Conservation (phyloP, 2,113 vertebrate genomes). For the Tamias sibiricus region DNA sequence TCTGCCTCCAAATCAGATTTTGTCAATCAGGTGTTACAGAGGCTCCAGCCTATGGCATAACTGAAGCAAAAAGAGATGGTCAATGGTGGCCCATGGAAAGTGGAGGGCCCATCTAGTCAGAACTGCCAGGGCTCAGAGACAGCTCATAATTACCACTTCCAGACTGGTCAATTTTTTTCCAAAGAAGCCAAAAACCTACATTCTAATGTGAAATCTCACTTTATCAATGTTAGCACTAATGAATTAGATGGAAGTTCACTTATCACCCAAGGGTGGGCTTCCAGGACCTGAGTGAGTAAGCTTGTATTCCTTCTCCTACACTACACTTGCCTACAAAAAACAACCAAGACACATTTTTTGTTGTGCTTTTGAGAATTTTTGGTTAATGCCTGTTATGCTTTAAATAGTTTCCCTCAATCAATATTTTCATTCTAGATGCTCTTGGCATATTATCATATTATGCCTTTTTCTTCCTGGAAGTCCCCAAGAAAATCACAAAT, state of each 20-base stretch:
- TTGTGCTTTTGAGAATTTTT: neutral
- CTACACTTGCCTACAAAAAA: neutral
- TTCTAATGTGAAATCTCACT: neutral
- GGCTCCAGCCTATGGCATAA: neutral
- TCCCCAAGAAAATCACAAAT: neutral
- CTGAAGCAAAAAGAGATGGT: neutral
- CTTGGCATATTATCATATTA: neutral
- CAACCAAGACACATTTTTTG: neutral
- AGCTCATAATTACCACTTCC: neutral
- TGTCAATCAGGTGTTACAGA: neutral
- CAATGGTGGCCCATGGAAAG: neutral
- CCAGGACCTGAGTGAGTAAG: rapidly evolving
- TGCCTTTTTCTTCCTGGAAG: neutral
- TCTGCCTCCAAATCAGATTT: neutral
- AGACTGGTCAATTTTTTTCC: neutral
- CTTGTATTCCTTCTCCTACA: no score
- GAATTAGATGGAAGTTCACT: no score
- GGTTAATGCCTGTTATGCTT: neutral
- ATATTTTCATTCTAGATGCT: neutral
- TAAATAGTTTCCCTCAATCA: neutral
- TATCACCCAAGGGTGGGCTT: rapidly evolving
- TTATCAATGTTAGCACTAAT: neutral
- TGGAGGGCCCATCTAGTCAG: rapidly evolving
- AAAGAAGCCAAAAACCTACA: neutral
- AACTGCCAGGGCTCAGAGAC: rapidly evolving